phyloP scores from a whole-genome alignment of 1,140 invertebrate genomes.

The Ceratina australensis region DNA sequence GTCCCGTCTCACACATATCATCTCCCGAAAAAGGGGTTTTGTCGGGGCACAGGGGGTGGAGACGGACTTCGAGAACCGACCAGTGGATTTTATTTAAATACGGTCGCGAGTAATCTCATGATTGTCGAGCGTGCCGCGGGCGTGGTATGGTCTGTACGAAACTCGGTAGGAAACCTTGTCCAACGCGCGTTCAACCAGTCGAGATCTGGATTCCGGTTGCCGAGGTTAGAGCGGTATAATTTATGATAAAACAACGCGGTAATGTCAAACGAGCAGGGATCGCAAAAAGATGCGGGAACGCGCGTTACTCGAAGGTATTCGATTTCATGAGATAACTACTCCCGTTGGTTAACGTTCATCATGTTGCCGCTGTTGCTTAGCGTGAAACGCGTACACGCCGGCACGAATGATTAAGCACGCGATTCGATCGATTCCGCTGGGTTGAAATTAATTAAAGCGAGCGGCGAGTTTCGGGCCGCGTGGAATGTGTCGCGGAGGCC shows the following conservation, averaged over 20 bases:
- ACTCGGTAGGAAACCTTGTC: not conserved
- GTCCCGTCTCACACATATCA: slow-evolving; percentile 74
- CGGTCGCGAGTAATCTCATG: slow-evolving; percentile 43
- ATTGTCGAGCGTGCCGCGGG: slow-evolving; percentile 35
- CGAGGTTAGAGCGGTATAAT: not conserved
- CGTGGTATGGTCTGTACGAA: not conserved
- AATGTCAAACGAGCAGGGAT: not conserved
- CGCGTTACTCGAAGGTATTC: not conserved
- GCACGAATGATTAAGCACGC: not conserved
- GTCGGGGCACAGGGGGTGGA: slow-evolving; percentile 52
- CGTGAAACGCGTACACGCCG: no score
- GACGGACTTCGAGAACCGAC: slow-evolving; percentile 50
- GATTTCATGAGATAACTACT: not conserved
- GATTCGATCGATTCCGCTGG: not conserved
- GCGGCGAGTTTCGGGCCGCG: not conserved
- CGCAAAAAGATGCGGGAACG: not conserved
- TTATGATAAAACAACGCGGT: not conserved
- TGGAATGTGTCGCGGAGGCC: not conserved
- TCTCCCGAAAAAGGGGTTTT: slow-evolving; percentile 68
- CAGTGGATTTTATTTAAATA: not conserved
- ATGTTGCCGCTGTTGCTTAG: not conserved
- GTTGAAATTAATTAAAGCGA: slow-evolving; percentile 27
- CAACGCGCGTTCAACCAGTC: slow-evolving; percentile 3
- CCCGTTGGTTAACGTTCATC: not conserved
- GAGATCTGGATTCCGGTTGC: not conserved